Percentiles rank a stretch among this genome's conserved stretches.
These are phyloP conservation scores for Todus mexicanus DNA, from an alignment of 2,797 vertebrate species.

Conservation along the genomic window DNA sequence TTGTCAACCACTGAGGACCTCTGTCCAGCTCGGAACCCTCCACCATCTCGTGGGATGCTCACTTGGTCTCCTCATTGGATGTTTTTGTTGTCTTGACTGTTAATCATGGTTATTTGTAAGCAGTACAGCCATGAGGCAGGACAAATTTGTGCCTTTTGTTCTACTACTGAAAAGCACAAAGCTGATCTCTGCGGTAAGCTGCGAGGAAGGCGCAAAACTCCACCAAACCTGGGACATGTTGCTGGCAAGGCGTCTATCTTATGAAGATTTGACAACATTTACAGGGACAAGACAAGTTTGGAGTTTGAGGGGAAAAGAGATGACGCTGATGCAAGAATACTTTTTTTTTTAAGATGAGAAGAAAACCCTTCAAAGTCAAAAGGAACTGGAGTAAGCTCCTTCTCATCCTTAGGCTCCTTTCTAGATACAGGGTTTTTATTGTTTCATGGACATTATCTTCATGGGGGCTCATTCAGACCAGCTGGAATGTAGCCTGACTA, in stretches of 20 bases:
- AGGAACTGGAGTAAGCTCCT: not conserved
- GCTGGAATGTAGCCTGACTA: slow-evolving; percentile 13
- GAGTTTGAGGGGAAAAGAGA: not conserved
- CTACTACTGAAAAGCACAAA: not conserved
- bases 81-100: not conserved
- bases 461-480: not conserved
- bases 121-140: not conserved
- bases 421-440: not conserved
- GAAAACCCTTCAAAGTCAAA: not conserved
- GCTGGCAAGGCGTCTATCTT: not conserved
- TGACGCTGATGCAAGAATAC: not conserved
- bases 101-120: not conserved
- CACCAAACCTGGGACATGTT: not conserved
- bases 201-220: not conserved
- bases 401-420: not conserved
- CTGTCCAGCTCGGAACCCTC: not conserved
- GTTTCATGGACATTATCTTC: not conserved
- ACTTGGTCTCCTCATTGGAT: not conserved
- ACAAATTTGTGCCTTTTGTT: not conserved
- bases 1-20: not conserved
- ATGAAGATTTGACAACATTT: not conserved
- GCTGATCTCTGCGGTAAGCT: not conserved
- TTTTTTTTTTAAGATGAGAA: not conserved
- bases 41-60: not conserved
- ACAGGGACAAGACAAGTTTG: not conserved